Conservation (phyloP, 2,888 invertebrate genomes). For the Teinopalpus imperialis region DNA sequence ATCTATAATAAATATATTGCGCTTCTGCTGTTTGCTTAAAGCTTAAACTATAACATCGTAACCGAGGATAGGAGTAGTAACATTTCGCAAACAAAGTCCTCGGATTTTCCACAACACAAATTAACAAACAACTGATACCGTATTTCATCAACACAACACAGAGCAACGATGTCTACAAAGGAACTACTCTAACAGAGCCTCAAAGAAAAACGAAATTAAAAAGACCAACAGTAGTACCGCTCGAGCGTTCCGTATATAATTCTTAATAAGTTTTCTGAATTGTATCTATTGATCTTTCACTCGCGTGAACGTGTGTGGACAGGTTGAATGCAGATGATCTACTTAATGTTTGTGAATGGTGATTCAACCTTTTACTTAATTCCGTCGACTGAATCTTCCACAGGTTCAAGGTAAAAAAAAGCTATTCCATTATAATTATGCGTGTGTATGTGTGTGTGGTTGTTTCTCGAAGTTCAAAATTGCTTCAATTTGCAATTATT, state of each 20-base stretch:
- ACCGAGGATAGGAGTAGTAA: conserved; percentile 49
- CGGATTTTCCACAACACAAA: conserved; percentile 67
- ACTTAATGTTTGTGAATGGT: conserved; percentile 33
- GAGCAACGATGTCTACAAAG: conserved; percentile 20
- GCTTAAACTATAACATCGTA: conserved; percentile 57
- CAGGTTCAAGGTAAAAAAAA: not conserved
- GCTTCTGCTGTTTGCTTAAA: conserved; percentile 50
- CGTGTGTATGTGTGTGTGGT: too few species aligned
- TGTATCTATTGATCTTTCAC: conserved; percentile 25
- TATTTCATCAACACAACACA: conserved; percentile 28
- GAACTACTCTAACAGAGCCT: conserved; percentile 17
- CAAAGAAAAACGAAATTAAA: conserved; percentile 9
- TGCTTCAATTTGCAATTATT: not conserved
- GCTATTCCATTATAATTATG: too few species aligned
- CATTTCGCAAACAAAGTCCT: conserved; percentile 50
- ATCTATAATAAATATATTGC: conserved; percentile 49
- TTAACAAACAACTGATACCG: conserved; percentile 51
- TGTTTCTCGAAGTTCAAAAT: too few species aligned
- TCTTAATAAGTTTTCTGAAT: conserved; percentile 20
- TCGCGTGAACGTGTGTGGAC: conserved; percentile 39
- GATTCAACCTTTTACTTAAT: conserved; percentile 28
- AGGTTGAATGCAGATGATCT: conserved; percentile 42
- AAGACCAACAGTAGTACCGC: not conserved
- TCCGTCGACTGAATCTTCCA: conserved; percentile 21
- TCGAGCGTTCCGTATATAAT: conserved; percentile 14